These are phyloP conservation scores for Lophius americanus DNA, from an alignment of 2,797 vertebrate genomes.

Conservation along the genomic window DNA sequence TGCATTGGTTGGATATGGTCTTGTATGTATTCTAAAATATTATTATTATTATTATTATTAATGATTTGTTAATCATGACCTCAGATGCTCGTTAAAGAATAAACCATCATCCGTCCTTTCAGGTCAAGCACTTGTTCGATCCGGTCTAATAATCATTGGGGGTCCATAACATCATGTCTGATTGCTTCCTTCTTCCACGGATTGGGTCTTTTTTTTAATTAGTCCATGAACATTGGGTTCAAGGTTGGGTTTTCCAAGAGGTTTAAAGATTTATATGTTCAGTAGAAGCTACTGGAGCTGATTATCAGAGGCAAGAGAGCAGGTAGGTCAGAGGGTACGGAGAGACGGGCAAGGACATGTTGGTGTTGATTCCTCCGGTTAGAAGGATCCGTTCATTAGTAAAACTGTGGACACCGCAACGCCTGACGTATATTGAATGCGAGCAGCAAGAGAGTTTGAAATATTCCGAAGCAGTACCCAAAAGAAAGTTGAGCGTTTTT, in stretches of 20 bases:
- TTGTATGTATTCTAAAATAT: slow-evolving; percentile 4
- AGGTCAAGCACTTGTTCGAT: slow-evolving; percentile 2
- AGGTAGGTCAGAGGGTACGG: background rate
- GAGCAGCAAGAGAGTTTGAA: slow-evolving; percentile 1
- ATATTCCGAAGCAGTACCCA: background rate
- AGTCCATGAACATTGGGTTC: background rate
- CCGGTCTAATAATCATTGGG: slow-evolving; percentile 3
- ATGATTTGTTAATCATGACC: no score
- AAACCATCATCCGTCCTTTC: slow-evolving; percentile 1
- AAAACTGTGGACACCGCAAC: background rate
- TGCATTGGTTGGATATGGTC: background rate
- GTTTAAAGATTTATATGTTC: no score
- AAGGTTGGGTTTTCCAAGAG: no score
- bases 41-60: slow-evolving; percentile 8
- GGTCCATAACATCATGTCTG: background rate
- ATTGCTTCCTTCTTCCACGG: no score
- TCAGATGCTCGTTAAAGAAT: background rate
- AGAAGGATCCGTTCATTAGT: background rate
- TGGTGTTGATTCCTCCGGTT: background rate
- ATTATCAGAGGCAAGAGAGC: no score
- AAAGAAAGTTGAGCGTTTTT: slow-evolving; percentile 20
- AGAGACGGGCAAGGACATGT: background rate
- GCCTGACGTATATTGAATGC: background rate
- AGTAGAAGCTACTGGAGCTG: no score
- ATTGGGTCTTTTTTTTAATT: background rate